Evolutionary conservation across 2,797 vertebrate genomes (phyloP).

Genomic region (Halcyon badia): DNA sequence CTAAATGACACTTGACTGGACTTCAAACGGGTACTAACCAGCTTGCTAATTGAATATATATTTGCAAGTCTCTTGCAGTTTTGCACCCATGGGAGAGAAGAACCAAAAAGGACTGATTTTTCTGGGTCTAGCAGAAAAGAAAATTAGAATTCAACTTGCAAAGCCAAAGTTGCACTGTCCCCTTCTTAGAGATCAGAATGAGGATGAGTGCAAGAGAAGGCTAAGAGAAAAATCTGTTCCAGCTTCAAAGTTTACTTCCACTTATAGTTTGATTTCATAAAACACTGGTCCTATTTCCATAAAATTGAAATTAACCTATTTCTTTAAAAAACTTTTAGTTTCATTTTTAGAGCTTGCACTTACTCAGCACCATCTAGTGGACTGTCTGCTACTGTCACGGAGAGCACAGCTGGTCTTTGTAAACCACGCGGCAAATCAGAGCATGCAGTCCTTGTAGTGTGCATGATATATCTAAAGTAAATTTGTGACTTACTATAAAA

Average conservation of each 20-base stretch:
- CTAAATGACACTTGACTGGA: background rate
- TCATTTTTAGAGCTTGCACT: slow-evolving; percentile 16
- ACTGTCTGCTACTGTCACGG: background rate
- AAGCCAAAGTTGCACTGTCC: background rate
- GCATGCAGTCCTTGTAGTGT: background rate
- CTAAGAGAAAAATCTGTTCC: background rate
- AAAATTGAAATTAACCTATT: background rate
- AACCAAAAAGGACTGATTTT: background rate
- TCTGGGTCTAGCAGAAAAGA: background rate
- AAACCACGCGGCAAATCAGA: background rate
- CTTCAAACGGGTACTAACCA: background rate
- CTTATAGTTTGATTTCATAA: background rate
- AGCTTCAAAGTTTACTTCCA: background rate
- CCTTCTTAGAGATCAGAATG: background rate
- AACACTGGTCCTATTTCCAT: background rate
- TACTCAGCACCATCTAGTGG: slow-evolving; percentile 83
- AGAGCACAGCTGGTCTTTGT: background rate
- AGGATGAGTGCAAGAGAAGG: background rate
- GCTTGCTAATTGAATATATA: background rate
- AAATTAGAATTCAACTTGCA: slow-evolving; percentile 8
- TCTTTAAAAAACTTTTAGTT: background rate
- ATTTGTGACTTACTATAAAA: background rate
- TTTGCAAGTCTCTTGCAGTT: background rate
- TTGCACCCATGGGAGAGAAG: background rate
- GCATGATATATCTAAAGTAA: background rate